Base-by-base conservation (phyloP, 2,888 invertebrate genomes). In the Clistopyga incitator region DNA sequence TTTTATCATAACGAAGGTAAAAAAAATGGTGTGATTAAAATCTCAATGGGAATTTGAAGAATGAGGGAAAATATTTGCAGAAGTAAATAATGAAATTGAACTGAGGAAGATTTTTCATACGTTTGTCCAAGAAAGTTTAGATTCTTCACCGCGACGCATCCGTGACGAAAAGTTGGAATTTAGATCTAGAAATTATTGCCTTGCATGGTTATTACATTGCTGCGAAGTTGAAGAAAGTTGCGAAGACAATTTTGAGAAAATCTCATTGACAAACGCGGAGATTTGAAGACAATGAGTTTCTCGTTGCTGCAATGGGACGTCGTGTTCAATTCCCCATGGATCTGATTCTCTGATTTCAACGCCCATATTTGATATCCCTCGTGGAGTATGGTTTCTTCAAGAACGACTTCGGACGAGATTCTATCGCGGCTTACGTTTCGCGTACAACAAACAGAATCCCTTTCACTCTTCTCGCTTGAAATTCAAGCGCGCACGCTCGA, bases 401-500 rank as follows among this genome's bases (percentile, higher is more conserved):
- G 50, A 50, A 50, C 18, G 29, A 50, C 34, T 25, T 25, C 18
- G 18, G 8, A 4, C n/a, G 68, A 52, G 68, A 50, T 68, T 34
- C 18, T n/a, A 52, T 68, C 68, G 56, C n/a, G 23, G 54, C 25
- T n/a, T 25, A 45, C 56, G n/a, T 45, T 42, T 25, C 11, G 42
- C 42, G 3, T 29, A 34, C 50, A 29, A n/a, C 1, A 54, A 23
- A 18, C 47, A 6, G 23, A 56, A 34, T 61, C 29, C 82, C 82
- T 78, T 82, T 82, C 82, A 82, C 82, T 82, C 74, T 61, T 72
- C 78, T 72, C 47, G 47, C 71, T 65, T 54, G 45, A 20, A 70
- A 42, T 64, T 11, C 64, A 61, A 61, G 18, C 20, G 64, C 34
- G 20, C 68, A 56, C 50, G 67, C 38, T 74, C 54, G 68, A 75